Evolutionary conservation across 2,888 invertebrate species (phyloP).

Genomic region (Hyppa rectilinea): DNA sequence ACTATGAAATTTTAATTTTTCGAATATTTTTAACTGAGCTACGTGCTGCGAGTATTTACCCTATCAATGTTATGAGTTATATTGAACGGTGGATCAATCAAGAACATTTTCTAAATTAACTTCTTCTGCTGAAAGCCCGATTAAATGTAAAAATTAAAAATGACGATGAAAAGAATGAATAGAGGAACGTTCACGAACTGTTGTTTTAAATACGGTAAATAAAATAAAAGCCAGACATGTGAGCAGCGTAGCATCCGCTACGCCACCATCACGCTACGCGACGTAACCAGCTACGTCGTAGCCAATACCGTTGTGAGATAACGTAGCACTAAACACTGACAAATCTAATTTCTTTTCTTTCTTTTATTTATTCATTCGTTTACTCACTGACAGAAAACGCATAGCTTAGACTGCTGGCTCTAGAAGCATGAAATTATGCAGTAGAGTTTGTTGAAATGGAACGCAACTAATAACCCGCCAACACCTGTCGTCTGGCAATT

Average conservation of each 20-base stretch:
- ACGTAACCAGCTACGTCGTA: conserved; percentile 1
- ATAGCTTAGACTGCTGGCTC: no score
- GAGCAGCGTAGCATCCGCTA: neutral
- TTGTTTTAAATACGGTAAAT: neutral
- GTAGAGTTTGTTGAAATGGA: no score
- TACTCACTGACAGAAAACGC: no score
- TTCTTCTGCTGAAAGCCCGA: neutral
- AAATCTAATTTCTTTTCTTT: no score
- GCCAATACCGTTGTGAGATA: neutral
- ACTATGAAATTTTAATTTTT: neutral
- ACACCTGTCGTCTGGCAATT: no score
- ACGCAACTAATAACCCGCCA: no score
- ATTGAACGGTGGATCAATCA: neutral
- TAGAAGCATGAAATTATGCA: neutral
- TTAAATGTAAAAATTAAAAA: neutral
- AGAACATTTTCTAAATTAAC: neutral
- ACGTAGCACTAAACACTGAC: neutral
- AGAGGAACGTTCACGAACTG: neutral
- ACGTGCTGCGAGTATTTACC: no score
- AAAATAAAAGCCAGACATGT: neutral
- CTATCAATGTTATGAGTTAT: neutral
- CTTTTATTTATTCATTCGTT: neutral
- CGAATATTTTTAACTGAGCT: neutral
- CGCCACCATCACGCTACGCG: neutral
- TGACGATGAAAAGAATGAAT: neutral